Evolutionary conservation across 2,113 vertebrate species (phyloP), one percentile per base, ranked within the genome.

Genomic region (Bos indicus): DNA sequence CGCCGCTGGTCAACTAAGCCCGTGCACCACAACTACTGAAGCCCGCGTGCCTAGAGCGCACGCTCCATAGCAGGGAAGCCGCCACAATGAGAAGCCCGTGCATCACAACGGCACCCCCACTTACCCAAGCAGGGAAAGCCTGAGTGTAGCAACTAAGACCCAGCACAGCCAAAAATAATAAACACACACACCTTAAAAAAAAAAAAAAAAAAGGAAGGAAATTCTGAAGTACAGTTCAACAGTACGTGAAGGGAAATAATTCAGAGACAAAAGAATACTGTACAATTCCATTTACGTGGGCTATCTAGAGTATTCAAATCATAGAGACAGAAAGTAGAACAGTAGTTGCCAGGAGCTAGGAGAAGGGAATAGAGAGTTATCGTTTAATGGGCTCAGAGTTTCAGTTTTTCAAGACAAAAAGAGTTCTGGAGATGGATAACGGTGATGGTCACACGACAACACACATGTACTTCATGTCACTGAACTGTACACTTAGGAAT

Each of bases 1-100:
- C 4, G 71, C 36, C 0, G 15, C 71, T 14, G 23, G 71, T 40
- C 23, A 43, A 7, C 6, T 43, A 26, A 15, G 23, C 12, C 71
- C 3, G 0, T 4, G 12, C 12, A 14, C 9, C 67, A 6, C 36
- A 4, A 1, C 36, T 7, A 26, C 36, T 77, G 1, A 26, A 77
- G 12, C 23, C 40, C 2, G 0, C 0, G 12, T 13, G 71, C 23
- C 3, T 3, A 26, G 40, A 26, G 71, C 12, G 23, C 36, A 26
- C 1, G 1, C 36, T 43, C 71, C 2, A 12, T 14, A 77, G 3
- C 67, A 3, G 21, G 23, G 71, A 77, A 43, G 40, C 23, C 40
- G 4, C 36, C 6, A 4, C 2, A 2, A 7, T 15, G 71, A 26
- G 36, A 74, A 74, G 36, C 36, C 71, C 12, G 0, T 4, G 40